These are phyloP conservation scores for Eulemur mongoz DNA, from an alignment of 2,797 vertebrate genomes.

Conservation along the genomic window DNA sequence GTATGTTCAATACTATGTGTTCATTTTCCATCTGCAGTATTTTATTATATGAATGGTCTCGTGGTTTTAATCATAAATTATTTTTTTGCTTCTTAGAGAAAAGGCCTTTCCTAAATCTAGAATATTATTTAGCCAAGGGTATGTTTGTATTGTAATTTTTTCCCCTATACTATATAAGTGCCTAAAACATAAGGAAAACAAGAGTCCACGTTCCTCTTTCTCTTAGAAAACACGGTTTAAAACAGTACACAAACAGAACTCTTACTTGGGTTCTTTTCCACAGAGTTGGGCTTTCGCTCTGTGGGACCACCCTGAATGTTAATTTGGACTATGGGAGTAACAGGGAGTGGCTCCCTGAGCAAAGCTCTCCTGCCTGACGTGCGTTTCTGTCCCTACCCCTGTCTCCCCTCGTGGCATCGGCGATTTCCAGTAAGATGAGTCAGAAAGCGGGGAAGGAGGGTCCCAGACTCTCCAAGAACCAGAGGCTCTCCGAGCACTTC, in stretches of 20 bases:
- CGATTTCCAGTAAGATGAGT: conserved; percentile 71
- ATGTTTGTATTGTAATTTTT: not conserved
- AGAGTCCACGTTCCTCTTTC: not conserved
- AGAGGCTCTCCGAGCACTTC: conserved; percentile 76
- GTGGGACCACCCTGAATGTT: not conserved
- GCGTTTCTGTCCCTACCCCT: not conserved
- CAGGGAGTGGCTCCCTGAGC: not conserved
- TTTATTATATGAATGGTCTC: not conserved
- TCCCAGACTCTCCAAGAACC: conserved; percentile 79
- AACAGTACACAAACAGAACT: not conserved
- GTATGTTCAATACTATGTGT: not conserved
- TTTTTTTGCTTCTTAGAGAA: not conserved
- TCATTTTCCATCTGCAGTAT: not conserved
- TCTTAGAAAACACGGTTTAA: not conserved
- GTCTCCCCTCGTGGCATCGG: not conserved
- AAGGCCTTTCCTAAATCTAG: not conserved
- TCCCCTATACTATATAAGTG: not conserved
- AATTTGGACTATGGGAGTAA: fast-evolving
- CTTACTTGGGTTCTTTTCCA: not conserved
- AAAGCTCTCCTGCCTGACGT: not conserved
- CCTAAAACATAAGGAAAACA: not conserved
- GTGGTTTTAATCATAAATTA: not conserved
- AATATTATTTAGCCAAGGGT: not conserved
- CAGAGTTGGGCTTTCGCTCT: not conserved
- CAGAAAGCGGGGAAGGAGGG: conserved; percentile 73